These are phyloP conservation scores for Zelleria hepariella DNA, from an alignment of 2,888 invertebrate genomes.

Conservation along the genomic window DNA sequence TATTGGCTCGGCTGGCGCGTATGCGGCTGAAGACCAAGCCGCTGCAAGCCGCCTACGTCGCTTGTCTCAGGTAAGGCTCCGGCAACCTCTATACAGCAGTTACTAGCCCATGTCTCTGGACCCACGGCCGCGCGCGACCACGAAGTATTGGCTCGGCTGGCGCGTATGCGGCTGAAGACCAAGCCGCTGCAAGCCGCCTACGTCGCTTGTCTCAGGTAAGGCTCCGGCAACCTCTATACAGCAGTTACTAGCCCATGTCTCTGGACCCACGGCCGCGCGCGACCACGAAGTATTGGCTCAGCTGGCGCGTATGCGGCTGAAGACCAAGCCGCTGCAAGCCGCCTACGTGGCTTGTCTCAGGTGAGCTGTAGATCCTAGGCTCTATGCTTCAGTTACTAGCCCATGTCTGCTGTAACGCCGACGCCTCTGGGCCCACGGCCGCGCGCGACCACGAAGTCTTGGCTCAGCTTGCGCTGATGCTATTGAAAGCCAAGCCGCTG, in stretches of 20 bases:
- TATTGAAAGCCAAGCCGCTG: background rate
- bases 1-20: slow-evolving; percentile 59
- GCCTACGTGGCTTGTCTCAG: slow-evolving; percentile 89
- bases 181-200: slow-evolving; percentile 75
- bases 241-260: slow-evolving; percentile 88
- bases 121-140: slow-evolving; percentile 78
- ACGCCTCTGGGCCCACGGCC: slow-evolving; percentile 49
- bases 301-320: background rate
- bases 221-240: slow-evolving; percentile 74
- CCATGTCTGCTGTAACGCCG: no score
- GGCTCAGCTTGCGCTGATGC: background rate
- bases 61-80: slow-evolving; percentile 76
- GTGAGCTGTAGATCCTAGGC: slow-evolving; percentile 29
- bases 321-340: slow-evolving; percentile 41
- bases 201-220: slow-evolving; percentile 81
- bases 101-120: slow-evolving; percentile 82
- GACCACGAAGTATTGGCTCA: slow-evolving; percentile 75
- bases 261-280: slow-evolving; percentile 74
- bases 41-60: slow-evolving; percentile 80
- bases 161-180: background rate
- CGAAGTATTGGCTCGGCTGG: slow-evolving; percentile 72
- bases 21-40: background rate
- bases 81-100: slow-evolving; percentile 81
- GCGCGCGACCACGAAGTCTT: slow-evolving; percentile 88
- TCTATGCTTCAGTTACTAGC: no score